Evolutionary conservation across 2,797 vertebrate species (phyloP).

Genomic region (Neosalanx taihuensis): DNA sequence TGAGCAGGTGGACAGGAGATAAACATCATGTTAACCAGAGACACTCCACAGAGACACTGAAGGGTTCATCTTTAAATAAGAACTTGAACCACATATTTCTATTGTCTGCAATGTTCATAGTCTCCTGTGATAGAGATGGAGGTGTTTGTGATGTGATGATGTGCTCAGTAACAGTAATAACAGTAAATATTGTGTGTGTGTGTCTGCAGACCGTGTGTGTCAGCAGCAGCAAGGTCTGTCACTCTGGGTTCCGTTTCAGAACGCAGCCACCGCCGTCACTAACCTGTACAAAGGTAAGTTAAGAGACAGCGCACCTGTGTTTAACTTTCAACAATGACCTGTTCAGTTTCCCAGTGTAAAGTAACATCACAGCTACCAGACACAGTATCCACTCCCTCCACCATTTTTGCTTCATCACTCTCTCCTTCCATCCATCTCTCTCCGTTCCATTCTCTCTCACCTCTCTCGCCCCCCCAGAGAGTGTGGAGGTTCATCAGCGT

Average conservation of each 20-base stretch:
- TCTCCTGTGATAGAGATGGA: too few relatives aligned
- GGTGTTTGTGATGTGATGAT: background rate
- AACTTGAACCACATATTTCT: background rate
- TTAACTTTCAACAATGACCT: background rate
- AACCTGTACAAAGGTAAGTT: constrained; percentile 96
- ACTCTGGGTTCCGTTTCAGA: constrained; percentile 97
- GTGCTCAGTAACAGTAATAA: background rate
- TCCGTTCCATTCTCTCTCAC: background rate
- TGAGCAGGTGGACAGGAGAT: constrained; percentile 25
- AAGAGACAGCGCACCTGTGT: background rate
- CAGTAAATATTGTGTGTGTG: background rate
- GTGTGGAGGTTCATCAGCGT: constrained; percentile 90
- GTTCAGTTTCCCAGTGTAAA: background rate
- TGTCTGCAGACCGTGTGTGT: constrained; percentile 89
- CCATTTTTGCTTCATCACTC: background rate
- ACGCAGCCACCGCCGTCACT: constrained; percentile 96
- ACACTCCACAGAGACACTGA: background rate
- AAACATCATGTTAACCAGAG: background rate
- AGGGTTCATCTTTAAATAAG: too few relatives aligned
- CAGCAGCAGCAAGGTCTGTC: constrained; percentile 98
- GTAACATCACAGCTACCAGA: too few relatives aligned
- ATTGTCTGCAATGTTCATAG: too few relatives aligned
- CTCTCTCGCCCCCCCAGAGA: constrained; percentile 76
- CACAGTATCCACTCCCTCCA: too few relatives aligned
- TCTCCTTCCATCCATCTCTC: background rate